Conservation (phyloP, 2,888 invertebrate genomes). For the Drosophila kuntzei region DNA sequence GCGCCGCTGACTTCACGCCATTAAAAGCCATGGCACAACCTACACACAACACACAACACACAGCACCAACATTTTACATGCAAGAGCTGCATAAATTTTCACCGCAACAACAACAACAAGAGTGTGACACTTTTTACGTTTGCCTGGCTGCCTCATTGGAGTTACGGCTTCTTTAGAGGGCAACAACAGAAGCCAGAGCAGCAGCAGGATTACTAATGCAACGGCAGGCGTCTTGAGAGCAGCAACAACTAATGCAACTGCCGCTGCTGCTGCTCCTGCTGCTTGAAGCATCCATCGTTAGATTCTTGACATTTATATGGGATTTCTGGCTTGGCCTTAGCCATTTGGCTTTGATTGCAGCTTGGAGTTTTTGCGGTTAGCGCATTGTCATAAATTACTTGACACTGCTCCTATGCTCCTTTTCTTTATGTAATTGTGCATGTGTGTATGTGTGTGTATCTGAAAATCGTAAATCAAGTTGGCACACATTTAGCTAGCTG, state of each 20-base stretch:
- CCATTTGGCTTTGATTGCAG: conserved; percentile 78
- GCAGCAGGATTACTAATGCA: conserved; percentile 40
- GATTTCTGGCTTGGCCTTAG: conserved; percentile 71
- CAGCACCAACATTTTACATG: conserved; percentile 53
- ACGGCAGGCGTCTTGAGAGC: conserved; percentile 43
- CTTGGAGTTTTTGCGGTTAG: conserved; percentile 73
- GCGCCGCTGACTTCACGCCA: conserved; percentile 84
- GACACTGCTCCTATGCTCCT: conserved; percentile 49
- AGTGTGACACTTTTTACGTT: conserved; percentile 48
- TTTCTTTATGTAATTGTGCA: conserved; percentile 7
- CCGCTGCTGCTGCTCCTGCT: conserved; percentile 35
- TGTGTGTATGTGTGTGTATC: conserved; percentile 45
- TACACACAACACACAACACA: conserved; percentile 40
- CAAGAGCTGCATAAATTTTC: conserved; percentile 70
- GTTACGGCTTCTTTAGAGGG: conserved; percentile 52
- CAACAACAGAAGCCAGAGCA: conserved; percentile 26
- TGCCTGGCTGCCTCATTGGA: conserved; percentile 60
- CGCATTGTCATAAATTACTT: conserved; percentile 77
- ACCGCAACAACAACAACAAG: conserved; percentile 38
- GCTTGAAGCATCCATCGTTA: conserved; percentile 69
- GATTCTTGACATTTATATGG: conserved; percentile 77
- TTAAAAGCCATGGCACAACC: conserved; percentile 74
- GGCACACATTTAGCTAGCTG: conserved; percentile 49
- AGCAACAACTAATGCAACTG: conserved; percentile 51
- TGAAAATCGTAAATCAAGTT: conserved; percentile 76